Conservation (phyloP, 2,888 invertebrate genomes). For the Prosopocoilus inquinatus region DNA sequence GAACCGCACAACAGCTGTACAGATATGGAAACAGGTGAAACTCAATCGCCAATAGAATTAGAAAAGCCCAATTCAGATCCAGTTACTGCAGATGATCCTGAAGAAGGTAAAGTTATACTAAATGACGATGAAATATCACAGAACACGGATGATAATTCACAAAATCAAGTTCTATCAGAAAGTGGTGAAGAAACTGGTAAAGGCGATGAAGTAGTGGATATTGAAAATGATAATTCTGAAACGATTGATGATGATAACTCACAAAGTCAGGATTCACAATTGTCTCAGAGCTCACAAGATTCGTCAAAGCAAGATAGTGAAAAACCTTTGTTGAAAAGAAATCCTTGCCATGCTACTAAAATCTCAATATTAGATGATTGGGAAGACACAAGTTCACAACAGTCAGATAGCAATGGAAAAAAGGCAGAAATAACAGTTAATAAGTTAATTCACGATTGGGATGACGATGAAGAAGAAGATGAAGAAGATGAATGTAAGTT, state of each 20-base stretch:
- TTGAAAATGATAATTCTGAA: conserved; percentile 7
- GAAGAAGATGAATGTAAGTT: not conserved
- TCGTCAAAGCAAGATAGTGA: not conserved
- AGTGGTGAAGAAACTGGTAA: too few relatives aligned
- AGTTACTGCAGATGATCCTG: too few relatives aligned
- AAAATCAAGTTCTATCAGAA: too few relatives aligned
- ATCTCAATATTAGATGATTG: conserved; percentile 48
- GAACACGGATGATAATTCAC: too few relatives aligned
- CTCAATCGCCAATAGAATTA: too few relatives aligned
- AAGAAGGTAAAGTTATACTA: too few relatives aligned
- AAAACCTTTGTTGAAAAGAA: not conserved
- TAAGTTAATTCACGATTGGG: conserved; percentile 51
- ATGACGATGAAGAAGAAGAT: conserved; percentile 47
- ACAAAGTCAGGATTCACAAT: conserved; percentile 30
- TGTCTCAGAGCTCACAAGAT: conserved; percentile 28
- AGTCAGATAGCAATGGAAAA: conserved; percentile 40
- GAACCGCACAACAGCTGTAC: too few relatives aligned
- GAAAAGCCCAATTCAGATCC: too few relatives aligned
- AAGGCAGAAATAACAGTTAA: conserved; percentile 42
- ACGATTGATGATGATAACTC: conserved; percentile 17
- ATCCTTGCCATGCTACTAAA: conserved; percentile 25
- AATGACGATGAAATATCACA: too few relatives aligned
- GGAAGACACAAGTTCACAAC: conserved; percentile 50
- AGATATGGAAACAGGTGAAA: too few relatives aligned
- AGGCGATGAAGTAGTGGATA: not conserved